Evolutionary conservation across 2,113 vertebrate genomes (phyloP), one percentile per base, ranked within the genome.

Genomic region (Lichenostomus cassidix): DNA sequence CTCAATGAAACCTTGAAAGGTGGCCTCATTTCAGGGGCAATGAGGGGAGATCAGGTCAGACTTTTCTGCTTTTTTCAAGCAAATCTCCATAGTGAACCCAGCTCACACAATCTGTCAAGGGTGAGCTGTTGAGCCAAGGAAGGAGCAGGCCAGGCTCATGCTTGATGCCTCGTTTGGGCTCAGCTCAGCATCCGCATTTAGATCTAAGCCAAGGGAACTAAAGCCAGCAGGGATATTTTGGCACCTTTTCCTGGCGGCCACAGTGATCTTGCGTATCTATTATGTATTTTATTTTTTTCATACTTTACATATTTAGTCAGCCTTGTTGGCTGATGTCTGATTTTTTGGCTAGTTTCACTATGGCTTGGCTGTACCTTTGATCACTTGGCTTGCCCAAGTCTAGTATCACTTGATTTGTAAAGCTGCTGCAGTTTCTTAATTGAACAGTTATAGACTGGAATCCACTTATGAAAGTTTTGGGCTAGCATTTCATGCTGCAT

Each of bases 221-320:
- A 92, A 87, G 77, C 77, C 85, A 95, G 60, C 18, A 63, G 42
- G 46, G 47, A 84, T 73, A 91, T 86, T 96, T 86, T 96, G 87
- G 94, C 94, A 65, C 49, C 7, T 35, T 64, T 87, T 94, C 50
- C 83, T 95, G 90, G 91, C 3, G 0, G 62, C 73, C 71, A 68
- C 64, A 70, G 42, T 83, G 83, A 90, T 80, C 79, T 97, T 20
- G 7, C 64, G 1, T 81, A 94, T 88, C 77, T 96, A 69, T 89
- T 89, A 91, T 56, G 59, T 63, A 91, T 95, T 96, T 97, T 95
- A 50, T 73, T 68, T 62, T 46, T 65, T 93, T 88, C 53, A 63
- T 92, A 65, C 42, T 90, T 62, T 68, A 35, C 62, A 31, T 55
- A 73, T 92, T 95, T 89, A 94, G 80, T 95, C 96, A 96, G 80